These are phyloP conservation scores for Mastomys coucha DNA, from an alignment of 2,113 vertebrate genomes.

Conservation along the genomic window DNA sequence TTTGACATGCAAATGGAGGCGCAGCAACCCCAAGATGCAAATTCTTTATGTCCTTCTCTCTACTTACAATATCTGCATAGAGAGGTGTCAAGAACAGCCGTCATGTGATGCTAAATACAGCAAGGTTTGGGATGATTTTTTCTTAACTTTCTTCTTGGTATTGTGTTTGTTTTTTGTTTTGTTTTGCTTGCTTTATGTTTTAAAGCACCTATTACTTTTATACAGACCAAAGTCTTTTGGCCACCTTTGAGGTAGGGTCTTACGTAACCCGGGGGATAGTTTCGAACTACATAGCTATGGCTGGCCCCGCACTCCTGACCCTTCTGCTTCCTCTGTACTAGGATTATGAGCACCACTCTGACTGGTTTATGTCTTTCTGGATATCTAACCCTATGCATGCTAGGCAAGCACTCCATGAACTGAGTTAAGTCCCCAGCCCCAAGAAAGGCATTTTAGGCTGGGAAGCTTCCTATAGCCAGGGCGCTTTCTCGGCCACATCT, in stretches of 20 bases:
- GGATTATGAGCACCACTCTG: not conserved
- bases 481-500: not conserved
- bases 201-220: not conserved
- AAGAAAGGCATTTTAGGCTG: not conserved
- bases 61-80: not conserved
- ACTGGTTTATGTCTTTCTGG: not conserved
- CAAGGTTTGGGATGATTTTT: not conserved
- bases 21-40: not conserved
- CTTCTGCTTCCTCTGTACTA: not conserved
- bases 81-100: not conserved
- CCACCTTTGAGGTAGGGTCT: not conserved
- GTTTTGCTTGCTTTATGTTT: not conserved
- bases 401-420: not conserved
- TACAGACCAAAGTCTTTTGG: not conserved
- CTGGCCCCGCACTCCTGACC: not conserved
- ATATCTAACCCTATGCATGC: not conserved
- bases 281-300: not conserved
- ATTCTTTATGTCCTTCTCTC: not conserved
- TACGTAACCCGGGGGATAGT: not conserved
- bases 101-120: not conserved
- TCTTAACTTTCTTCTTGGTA: not conserved
- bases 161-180: not conserved
- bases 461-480: not conserved
- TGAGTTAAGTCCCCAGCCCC: not conserved
- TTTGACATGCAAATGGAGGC: slow-evolving; percentile 25